These are phyloP conservation scores for Orthosia gracilis DNA, from an alignment of 2,888 invertebrate genomes.

Conservation along the genomic window DNA sequence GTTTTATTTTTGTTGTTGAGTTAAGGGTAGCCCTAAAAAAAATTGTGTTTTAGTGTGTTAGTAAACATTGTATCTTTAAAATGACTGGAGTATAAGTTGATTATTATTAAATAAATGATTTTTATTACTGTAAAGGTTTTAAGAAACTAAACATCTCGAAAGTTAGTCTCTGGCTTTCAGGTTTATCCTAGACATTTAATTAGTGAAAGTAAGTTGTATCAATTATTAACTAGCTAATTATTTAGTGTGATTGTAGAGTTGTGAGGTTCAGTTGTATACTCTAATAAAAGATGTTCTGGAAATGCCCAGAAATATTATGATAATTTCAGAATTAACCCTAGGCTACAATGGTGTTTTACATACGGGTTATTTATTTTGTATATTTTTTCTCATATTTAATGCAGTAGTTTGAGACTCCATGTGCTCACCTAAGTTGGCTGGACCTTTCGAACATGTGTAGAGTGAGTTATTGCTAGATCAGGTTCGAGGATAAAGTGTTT, in stretches of 20 bases:
- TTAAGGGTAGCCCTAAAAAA: too few relatives aligned
- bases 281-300: background rate
- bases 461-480: too few relatives aligned
- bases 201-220: constrained; percentile 40
- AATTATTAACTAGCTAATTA: background rate
- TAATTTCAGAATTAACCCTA: background rate
- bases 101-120: background rate
- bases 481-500: background rate
- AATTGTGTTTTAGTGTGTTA: too few relatives aligned
- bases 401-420: too few relatives aligned
- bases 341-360: too few relatives aligned
- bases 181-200: constrained; percentile 13
- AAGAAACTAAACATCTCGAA: background rate
- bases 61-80: too few relatives aligned
- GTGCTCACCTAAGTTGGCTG: too few relatives aligned
- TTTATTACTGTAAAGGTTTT: background rate
- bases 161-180: background rate
- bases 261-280: background rate
- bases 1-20: too few relatives aligned
- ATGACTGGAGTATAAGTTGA: background rate
- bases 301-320: background rate
- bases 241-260: background rate
- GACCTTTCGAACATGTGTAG: too few relatives aligned
- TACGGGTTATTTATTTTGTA: too few relatives aligned
- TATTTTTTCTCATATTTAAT: too few relatives aligned